These are phyloP conservation scores for Theretra japonica DNA, from an alignment of 2,888 invertebrate species.

Conservation along the genomic window DNA sequence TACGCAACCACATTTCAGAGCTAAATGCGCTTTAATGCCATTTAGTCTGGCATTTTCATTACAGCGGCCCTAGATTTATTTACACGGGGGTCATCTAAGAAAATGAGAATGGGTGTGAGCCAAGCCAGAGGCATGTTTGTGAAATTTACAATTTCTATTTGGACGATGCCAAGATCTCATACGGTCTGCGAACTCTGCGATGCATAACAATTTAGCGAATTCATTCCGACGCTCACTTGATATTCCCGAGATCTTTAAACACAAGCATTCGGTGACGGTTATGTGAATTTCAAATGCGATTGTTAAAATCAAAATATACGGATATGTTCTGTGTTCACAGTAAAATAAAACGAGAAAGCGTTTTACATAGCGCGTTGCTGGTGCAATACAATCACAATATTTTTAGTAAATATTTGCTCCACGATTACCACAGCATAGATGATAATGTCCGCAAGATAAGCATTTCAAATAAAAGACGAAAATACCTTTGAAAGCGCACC, in stretches of 20 bases:
- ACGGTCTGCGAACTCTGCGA: conserved; percentile 41
- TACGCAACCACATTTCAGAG: conserved; percentile 37
- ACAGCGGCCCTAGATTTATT: conserved; percentile 61
- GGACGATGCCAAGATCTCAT: conserved; percentile 44
- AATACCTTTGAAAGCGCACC: conserved; percentile 37
- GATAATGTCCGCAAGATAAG: conserved; percentile 3
- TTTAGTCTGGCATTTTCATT: conserved; percentile 66
- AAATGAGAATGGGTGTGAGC: conserved; percentile 64
- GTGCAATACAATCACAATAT: conserved; percentile 14
- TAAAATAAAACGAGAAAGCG: background rate
- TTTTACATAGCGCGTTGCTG: conserved; percentile 13
- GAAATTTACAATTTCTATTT: conserved; percentile 62
- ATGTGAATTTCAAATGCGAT: conserved; percentile 44
- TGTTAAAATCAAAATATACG: conserved; percentile 25
- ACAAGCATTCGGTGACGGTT: conserved; percentile 44
- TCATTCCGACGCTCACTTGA: conserved; percentile 46
- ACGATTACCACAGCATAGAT: background rate
- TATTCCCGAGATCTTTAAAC: conserved; percentile 47
- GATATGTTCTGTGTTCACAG: conserved; percentile 19
- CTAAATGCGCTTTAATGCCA: conserved; percentile 47
- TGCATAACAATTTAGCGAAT: conserved; percentile 47
- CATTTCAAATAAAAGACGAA: conserved; percentile 13
- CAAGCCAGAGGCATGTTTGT: conserved; percentile 51
- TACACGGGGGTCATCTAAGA: conserved; percentile 66
- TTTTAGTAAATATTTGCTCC: conserved; percentile 1